Percentiles rank a stretch among this genome's conserved stretches.
Evolutionary conservation across 2,888 invertebrate species (phyloP).

Genomic region (Trichacis sp.): DNA sequence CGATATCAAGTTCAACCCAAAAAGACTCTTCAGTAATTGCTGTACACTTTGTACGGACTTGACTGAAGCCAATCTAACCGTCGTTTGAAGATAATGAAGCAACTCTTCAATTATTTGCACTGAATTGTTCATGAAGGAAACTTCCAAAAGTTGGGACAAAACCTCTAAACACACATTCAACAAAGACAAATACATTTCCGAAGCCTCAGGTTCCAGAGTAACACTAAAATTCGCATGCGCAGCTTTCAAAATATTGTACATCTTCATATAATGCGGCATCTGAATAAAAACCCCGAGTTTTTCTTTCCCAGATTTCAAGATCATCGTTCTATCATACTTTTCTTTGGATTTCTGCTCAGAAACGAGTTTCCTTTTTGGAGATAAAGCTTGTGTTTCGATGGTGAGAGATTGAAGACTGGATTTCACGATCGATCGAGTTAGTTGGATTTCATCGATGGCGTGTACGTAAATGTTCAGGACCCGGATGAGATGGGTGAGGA

Average conservation of each 20-base stretch:
- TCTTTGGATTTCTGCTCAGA: slow-evolving; percentile 68
- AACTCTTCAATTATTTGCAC: slow-evolving; percentile 85
- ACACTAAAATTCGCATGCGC: slow-evolving; percentile 91
- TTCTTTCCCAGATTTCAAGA: slow-evolving; percentile 55
- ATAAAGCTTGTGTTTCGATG: slow-evolving; percentile 66
- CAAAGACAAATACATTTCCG: slow-evolving; percentile 80
- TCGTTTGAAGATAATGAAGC: slow-evolving; percentile 79
- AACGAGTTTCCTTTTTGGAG: slow-evolving; percentile 66
- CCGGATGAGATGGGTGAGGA: slow-evolving; percentile 77
- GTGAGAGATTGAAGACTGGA: slow-evolving; percentile 73
- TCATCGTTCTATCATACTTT: slow-evolving; percentile 64
- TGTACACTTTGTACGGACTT: slow-evolving; percentile 81
- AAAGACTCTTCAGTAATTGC: slow-evolving; percentile 81
- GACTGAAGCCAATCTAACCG: slow-evolving; percentile 79
- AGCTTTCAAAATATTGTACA: slow-evolving; percentile 84
- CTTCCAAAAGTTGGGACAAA: slow-evolving; percentile 78
- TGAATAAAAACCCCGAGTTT: slow-evolving; percentile 71
- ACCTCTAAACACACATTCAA: slow-evolving; percentile 74
- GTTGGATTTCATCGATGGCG: slow-evolving; percentile 76
- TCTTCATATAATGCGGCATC: slow-evolving; percentile 85
- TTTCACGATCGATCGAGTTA: slow-evolving; percentile 67
- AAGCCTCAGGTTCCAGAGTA: slow-evolving; percentile 81
- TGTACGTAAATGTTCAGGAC: slow-evolving; percentile 82
- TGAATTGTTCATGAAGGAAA: slow-evolving; percentile 78
- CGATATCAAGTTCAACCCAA: slow-evolving; percentile 78